Conservation (phyloP, 2,888 invertebrate genomes). For the Drosophila picticornis region DNA sequence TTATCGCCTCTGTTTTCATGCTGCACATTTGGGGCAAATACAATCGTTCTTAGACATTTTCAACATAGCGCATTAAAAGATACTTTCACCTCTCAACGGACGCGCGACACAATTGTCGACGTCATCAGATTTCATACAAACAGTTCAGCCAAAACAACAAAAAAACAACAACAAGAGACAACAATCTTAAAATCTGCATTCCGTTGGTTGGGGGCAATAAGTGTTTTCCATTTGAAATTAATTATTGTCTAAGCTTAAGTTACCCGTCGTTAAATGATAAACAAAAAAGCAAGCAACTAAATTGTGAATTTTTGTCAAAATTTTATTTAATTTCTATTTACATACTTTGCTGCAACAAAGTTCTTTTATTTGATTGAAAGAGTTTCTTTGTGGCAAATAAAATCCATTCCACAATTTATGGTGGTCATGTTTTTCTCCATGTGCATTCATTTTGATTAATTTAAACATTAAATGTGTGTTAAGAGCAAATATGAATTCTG, state of each 20-base stretch:
- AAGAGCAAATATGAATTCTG: conserved; percentile 37
- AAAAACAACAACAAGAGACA: conserved; percentile 31
- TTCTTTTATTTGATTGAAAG: conserved; percentile 18
- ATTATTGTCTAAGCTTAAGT: conserved; percentile 76
- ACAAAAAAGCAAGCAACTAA: conserved; percentile 27
- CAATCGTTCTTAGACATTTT: conserved; percentile 89
- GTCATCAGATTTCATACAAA: conserved; percentile 73
- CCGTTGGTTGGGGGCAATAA: conserved; percentile 64
- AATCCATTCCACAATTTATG: conserved; percentile 80
- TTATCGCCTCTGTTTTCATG: conserved; percentile 99
- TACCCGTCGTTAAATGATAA: conserved; percentile 69
- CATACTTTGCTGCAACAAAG: conserved; percentile 36
- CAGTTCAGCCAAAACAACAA: conserved; percentile 48
- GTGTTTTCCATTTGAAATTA: conserved; percentile 78
- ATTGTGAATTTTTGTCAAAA: conserved; percentile 63
- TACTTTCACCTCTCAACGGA: conserved; percentile 78
- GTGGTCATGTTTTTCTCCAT: conserved; percentile 56
- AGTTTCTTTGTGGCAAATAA: conserved; percentile 40
- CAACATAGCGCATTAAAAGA: conserved; percentile 53
- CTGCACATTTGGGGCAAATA: conserved; percentile 99
- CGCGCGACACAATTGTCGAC: conserved; percentile 72
- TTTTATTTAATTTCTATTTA: conserved; percentile 37
- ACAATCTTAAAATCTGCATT: conserved; percentile 55
- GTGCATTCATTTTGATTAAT: conserved; percentile 26
- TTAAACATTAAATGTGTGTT: conserved; percentile 29